Percentiles rank a stretch among this genome's conserved stretches.
These are phyloP conservation scores for Meriones psammophilus DNA, from an alignment of 2,797 vertebrate species.

Conservation along the genomic window DNA sequence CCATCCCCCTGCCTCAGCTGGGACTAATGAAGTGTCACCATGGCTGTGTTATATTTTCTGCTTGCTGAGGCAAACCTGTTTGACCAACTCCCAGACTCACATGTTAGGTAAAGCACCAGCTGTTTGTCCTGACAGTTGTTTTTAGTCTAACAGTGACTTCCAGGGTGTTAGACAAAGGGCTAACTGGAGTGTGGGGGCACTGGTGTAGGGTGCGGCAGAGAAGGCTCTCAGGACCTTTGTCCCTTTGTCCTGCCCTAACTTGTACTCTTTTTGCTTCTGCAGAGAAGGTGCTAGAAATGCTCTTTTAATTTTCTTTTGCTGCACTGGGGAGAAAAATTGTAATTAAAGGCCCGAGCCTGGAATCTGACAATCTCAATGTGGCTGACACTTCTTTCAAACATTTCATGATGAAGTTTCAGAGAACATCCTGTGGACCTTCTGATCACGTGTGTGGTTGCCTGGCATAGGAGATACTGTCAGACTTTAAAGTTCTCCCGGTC, in stretches of 20 bases:
- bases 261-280: not conserved
- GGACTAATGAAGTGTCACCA: no score
- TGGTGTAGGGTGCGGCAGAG: not conserved
- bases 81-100: not conserved
- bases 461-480: not conserved
- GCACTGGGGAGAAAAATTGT: not conserved
- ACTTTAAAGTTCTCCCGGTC: not conserved
- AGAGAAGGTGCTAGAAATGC: not conserved
- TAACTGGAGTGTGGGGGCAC: fast-evolving
- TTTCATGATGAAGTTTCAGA: not conserved
- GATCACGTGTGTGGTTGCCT: not conserved
- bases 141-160: not conserved
- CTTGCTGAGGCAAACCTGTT: not conserved
- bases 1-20: not conserved
- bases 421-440: not conserved
- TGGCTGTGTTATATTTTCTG: not conserved
- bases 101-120: not conserved
- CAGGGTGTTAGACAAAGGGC: not conserved
- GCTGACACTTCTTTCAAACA: not conserved
- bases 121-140: not conserved
- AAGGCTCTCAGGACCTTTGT: no score
- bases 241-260: not conserved
- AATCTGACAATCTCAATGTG: not conserved
- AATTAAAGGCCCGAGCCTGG: not conserved
- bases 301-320: not conserved